Evolutionary conservation across 2,888 invertebrate genomes (phyloP).

Genomic region (Argyra leucocephala): DNA sequence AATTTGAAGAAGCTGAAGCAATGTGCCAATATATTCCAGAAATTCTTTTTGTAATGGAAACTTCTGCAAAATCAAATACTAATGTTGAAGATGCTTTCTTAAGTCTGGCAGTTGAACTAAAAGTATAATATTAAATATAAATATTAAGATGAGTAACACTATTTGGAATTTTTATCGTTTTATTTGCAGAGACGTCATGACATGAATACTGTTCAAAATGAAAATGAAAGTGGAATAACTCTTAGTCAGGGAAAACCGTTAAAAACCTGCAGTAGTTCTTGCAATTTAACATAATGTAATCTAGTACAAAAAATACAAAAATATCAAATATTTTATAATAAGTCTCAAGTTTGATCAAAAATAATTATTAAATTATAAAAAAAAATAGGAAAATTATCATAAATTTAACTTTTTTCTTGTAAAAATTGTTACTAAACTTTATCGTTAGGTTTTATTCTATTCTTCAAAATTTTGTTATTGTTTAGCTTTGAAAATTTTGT

Average conservation of each 20-base stretch:
- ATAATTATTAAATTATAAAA: not conserved
- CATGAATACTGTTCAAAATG: conserved; percentile 51
- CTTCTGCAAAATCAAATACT: conserved; percentile 83
- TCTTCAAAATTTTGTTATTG: too few relatives aligned
- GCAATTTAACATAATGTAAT: conserved; percentile 37
- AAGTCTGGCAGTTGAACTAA: conserved; percentile 75
- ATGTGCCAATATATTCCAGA: conserved; percentile 79
- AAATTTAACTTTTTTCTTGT: not conserved
- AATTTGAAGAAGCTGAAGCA: conserved; percentile 75
- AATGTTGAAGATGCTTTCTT: conserved; percentile 84
- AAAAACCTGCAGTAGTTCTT: conserved; percentile 58
- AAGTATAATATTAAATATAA: conserved; percentile 48
- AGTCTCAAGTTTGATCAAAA: conserved; percentile 5
- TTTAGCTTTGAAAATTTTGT: too few relatives aligned
- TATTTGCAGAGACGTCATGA: conserved; percentile 64
- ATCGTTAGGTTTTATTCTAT: too few relatives aligned
- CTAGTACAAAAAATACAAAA: conserved; percentile 47
- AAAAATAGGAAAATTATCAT: not conserved
- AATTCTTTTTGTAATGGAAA: conserved; percentile 76
- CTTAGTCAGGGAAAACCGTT: conserved; percentile 57
- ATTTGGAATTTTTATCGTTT: conserved; percentile 15
- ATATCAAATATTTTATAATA: conserved; percentile 1
- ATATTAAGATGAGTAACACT: not conserved
- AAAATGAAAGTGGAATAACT: conserved; percentile 55
- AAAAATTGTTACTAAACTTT: too few relatives aligned